These are phyloP conservation scores for Masnerella sp. DNA, from an alignment of 2,888 invertebrate species.

Conservation along the genomic window DNA sequence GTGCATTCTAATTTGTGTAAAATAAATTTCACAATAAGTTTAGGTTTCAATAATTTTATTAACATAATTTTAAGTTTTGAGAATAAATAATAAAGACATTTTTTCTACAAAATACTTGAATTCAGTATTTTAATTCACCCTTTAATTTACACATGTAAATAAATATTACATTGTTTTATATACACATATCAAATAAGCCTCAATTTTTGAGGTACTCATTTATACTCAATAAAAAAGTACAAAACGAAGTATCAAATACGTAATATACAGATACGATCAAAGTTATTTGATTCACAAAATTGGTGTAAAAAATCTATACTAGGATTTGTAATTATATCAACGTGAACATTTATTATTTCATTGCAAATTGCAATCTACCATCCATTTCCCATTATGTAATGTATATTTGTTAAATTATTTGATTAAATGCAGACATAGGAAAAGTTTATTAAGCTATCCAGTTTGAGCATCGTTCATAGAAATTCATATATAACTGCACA, in stretches of 20 bases:
- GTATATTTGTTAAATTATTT: conserved; percentile 10
- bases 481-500: conserved; percentile 4
- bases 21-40: no score
- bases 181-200: conserved; percentile 35
- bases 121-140: conserved; percentile 28
- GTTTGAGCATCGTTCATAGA: conserved; percentile 17
- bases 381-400: conserved; percentile 11
- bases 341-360: background rate
- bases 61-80: no score
- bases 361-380: conserved; percentile 15
- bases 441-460: background rate
- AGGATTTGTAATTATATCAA: background rate
- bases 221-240: conserved; percentile 26
- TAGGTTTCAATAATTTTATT: no score
- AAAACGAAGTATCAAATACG: conserved; percentile 13
- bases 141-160: conserved; percentile 24
- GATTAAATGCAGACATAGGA: conserved; percentile 19
- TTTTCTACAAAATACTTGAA: no score
- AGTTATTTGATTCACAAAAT: conserved; percentile 1
- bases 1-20: no score
- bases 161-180: conserved; percentile 30
- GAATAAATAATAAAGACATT: no score
- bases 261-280: conserved; percentile 14
- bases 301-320: background rate
- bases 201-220: conserved; percentile 5